Evolutionary conservation across 92 coral and sea anemone species (phyloP), one percentile per base, ranked within the genome.

Genomic region (Meandrina meandrites): DNA sequence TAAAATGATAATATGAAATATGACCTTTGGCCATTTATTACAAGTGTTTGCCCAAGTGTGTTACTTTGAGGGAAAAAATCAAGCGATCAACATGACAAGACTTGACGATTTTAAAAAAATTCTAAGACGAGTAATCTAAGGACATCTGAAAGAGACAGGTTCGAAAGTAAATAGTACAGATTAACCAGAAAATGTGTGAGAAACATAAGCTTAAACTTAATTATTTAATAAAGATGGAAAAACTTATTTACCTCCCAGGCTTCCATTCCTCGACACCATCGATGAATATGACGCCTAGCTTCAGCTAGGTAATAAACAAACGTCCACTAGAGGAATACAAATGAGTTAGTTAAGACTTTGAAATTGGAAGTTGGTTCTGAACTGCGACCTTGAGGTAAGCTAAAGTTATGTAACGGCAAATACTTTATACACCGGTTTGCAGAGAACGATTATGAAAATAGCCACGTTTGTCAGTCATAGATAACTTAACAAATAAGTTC

Each of bases 231-330:
- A 31, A 35, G 68, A 51, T 53, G 54, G 5, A 80, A 37, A 79
- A 24, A 24, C n/a, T 30, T 14, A 3, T 93, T 62, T 76, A 94
- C 99, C 95, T 97, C 96, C 99, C 99, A 97, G 51, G 99, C 94
- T 69, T 97, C 99, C 96, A 97, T 86, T 17, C 99, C 99, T 1
- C 99, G 93, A 51, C 96, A 92, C 98, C 98, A 95, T 40, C 98
- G 98, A 85, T 97, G 99, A 31, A 97, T 97, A 42, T 97, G 95
- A 27, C 99, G 95, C 27, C 99, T 91, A 11, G 93, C 98, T 81
- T 97, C 99, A 15, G 99, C 99, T 51, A 97, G 88, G 75, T 97
- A 97, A 62, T 79, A 92, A 16, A 97, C 99, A 75, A 97, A 89
- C 34, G 98, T 93, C 99, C 99, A 97, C 99, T 97, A 57, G 53